Conservation (phyloP, 2,113 vertebrate species). For the Marcusenius ussheri region DNA sequence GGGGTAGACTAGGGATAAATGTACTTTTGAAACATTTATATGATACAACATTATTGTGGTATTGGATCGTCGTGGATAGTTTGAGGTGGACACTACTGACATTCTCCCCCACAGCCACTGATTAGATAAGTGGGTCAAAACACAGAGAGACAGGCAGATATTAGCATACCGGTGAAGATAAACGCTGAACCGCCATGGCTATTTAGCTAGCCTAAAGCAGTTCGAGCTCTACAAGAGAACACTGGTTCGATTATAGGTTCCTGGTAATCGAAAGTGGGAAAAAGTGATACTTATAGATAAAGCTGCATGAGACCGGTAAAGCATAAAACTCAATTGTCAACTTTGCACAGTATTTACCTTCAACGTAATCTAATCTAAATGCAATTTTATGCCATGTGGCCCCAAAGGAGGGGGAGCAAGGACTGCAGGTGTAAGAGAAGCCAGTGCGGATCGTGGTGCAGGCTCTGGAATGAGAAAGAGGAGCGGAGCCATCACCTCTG, state of each 20-base stretch:
- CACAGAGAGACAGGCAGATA: not conserved
- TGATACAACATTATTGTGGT: not conserved
- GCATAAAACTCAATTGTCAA: not conserved
- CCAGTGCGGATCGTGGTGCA: slow-evolving; percentile 1
- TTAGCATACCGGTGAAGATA: not conserved
- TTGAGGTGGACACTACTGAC: not conserved
- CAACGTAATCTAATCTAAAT: not conserved
- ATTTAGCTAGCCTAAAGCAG: not conserved
- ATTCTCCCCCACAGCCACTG: not conserved
- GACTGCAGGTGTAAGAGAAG: not conserved
- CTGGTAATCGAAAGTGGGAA: not conserved
- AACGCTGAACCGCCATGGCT: not conserved
- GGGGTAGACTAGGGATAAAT: not conserved
- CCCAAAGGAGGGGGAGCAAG: not conserved
- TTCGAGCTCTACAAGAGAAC: not conserved
- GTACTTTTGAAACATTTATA: not conserved
- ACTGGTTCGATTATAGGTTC: not conserved
- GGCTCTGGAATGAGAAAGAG: slow-evolving; percentile 25
- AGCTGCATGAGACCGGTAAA: not conserved
- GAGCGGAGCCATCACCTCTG: slow-evolving; percentile 39
- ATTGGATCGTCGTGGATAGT: not conserved
- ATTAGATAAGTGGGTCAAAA: not conserved
- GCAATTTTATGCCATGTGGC: not conserved
- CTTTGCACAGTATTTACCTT: not conserved
- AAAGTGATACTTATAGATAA: not conserved